phyloP scores from a whole-genome alignment of 2,888 invertebrate species.

The Eremobia ochroleuca region DNA sequence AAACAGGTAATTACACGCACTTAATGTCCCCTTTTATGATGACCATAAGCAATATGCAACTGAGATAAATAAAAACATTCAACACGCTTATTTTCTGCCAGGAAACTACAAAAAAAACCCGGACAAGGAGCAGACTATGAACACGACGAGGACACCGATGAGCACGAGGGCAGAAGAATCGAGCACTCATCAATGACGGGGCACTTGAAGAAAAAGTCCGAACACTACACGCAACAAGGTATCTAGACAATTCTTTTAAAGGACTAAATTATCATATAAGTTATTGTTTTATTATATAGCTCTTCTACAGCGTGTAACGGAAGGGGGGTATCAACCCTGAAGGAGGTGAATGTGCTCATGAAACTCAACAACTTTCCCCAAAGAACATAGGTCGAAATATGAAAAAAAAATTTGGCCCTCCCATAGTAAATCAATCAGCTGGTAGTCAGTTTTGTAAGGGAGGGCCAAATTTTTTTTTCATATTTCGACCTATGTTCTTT shows the following conservation, averaged over 20 bases:
- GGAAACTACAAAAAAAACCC: neutral
- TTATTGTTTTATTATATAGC: no score
- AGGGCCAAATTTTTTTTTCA: no score
- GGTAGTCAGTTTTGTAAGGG: no score
- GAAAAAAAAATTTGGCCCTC: no score
- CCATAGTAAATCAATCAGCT: no score
- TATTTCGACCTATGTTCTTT: no score
- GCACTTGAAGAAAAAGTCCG: neutral
- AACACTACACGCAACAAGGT: conserved; percentile 16
- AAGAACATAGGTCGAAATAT: no score
- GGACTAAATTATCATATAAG: neutral
- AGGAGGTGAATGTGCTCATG: no score
- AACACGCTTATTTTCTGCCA: neutral
- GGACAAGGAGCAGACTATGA: neutral
- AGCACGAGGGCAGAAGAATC: neutral
- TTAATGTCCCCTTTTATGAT: neutral
- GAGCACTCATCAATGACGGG: neutral
- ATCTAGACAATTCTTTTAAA: neutral
- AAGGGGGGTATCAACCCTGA: no score
- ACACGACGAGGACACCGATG: neutral
- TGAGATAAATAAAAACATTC: neutral
- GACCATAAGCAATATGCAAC: no score
- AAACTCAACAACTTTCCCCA: no score
- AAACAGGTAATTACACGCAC: conserved; percentile 7
- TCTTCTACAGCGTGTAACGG: no score